Conservation (phyloP, 53 echinoderm and acorn worm genomes). For the Zoroaster sp. region DNA sequence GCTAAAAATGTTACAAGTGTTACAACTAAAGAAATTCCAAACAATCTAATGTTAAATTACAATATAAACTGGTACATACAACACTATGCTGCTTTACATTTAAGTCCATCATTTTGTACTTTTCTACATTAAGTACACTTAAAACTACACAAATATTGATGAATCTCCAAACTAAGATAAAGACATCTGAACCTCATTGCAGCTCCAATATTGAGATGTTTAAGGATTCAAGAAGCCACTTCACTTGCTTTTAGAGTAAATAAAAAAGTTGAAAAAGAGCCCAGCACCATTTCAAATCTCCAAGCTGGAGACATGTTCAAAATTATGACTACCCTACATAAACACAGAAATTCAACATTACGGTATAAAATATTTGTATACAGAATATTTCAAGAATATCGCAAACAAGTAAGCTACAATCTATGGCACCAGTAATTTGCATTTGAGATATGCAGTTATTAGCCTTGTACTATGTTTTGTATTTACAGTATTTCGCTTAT, state of each 20-base stretch:
- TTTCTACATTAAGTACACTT: too few species aligned
- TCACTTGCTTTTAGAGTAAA: background rate
- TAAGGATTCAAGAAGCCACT: too few species aligned
- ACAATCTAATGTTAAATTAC: background rate
- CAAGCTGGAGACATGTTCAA: conserved; percentile 1
- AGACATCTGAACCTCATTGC: too few species aligned
- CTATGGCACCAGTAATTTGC: background rate
- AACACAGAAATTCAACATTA: background rate
- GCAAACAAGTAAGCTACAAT: background rate
- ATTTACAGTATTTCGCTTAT: background rate
- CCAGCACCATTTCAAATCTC: conserved; percentile 39
- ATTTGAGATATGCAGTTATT: background rate
- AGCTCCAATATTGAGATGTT: too few species aligned
- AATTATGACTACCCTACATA: conserved; percentile 4
- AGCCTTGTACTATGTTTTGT: background rate
- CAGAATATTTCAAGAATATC: background rate
- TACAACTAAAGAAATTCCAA: background rate
- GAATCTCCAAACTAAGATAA: too few species aligned
- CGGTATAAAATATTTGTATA: background rate
- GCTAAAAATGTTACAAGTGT: background rate
- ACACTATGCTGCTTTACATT: background rate
- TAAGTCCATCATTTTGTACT: too few species aligned
- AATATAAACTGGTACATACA: background rate
- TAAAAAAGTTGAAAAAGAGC: background rate
- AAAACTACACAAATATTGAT: too few species aligned